phyloP scores from a whole-genome alignment of 2,888 invertebrate species.

The Xestia ashworthii region DNA sequence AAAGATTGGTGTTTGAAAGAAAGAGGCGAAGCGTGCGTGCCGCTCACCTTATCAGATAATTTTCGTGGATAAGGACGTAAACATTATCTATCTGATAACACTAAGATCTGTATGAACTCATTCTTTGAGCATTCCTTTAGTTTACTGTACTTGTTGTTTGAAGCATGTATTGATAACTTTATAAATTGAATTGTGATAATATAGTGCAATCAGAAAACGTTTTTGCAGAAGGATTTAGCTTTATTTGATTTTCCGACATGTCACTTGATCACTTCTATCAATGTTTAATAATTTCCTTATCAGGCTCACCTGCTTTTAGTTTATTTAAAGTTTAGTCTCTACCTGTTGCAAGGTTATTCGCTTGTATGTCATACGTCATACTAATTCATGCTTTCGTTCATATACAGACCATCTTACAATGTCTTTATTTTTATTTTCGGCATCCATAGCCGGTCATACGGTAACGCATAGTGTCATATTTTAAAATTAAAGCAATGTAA shows the following conservation, averaged over 20 bases:
- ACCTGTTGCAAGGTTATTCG: not conserved
- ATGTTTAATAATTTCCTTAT: constrained; percentile 6
- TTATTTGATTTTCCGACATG: constrained; percentile 15
- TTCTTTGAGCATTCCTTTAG: constrained; percentile 72
- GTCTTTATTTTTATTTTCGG: not conserved
- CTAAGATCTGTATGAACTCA: constrained; percentile 78
- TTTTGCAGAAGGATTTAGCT: constrained; percentile 25
- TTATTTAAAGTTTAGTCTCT: constrained; percentile 1
- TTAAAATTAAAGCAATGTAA: not conserved
- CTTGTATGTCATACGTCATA: not conserved
- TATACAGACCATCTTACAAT: not conserved
- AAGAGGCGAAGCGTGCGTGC: constrained; percentile 63
- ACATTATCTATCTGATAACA: constrained; percentile 84
- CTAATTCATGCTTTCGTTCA: not conserved
- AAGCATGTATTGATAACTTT: constrained; percentile 49
- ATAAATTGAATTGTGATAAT: constrained; percentile 27
- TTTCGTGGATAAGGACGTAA: constrained; percentile 80
- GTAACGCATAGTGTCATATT: not conserved
- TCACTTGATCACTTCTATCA: constrained; percentile 12
- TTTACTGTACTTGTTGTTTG: constrained; percentile 50
- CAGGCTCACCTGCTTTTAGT: constrained; percentile 1
- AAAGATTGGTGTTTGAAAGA: constrained; percentile 62
- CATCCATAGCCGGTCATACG: not conserved
- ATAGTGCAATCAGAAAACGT: constrained; percentile 12
- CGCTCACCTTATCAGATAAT: constrained; percentile 81